Evolutionary conservation across 2,888 invertebrate species (phyloP), one percentile per base, ranked within the genome.

Genomic region (Galeopsomyia nigrocyanea): DNA sequence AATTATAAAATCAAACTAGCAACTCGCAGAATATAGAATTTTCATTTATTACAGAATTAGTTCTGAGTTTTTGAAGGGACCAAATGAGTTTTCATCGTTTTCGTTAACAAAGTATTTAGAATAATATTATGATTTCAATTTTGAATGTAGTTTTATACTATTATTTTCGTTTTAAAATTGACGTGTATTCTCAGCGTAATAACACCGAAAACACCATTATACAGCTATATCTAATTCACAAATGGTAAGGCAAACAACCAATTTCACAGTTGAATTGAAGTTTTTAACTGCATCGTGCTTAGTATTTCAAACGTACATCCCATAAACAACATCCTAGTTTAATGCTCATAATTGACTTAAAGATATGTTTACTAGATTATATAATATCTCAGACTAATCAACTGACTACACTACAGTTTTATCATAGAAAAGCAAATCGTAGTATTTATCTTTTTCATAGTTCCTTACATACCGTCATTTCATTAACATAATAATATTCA

Each of bases 181-280:
- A 22, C 3, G 22, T 13, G 39, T n/a, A 60, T 73, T 73, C 73
- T 73, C 73, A 73, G 73, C 61, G 73, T 65, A 73, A 58, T 68
- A 21, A 47, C 14, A 14, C 22, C 46, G 2, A 39, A 49, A 51
- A 47, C 56, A 13, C 2, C 14, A 17, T 16, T 47, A 39, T 53
- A 10, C 21, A 3, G 26, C 26, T 26, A 50, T 26, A 19, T 13
- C 7, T 7, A 39, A 39, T 39, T 31, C 19, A 10, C 22, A 61
- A 31, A 21, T 9, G n/a, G 14, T n/a, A 66, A 62, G 47, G 9
- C 14, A 16, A 46, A 14, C 39, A 65, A 61, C 68, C 14, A 49
- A n/a, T 60, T 64, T 31, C 39, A 14, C 16, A 31, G 3, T 39
- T 9, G 7, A 39, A 51, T 62, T 10, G 21, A 69, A 50, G 7